These are phyloP conservation scores for Hemibagrus guttatus DNA, from an alignment of 2,797 vertebrate genomes.

Conservation along the genomic window DNA sequence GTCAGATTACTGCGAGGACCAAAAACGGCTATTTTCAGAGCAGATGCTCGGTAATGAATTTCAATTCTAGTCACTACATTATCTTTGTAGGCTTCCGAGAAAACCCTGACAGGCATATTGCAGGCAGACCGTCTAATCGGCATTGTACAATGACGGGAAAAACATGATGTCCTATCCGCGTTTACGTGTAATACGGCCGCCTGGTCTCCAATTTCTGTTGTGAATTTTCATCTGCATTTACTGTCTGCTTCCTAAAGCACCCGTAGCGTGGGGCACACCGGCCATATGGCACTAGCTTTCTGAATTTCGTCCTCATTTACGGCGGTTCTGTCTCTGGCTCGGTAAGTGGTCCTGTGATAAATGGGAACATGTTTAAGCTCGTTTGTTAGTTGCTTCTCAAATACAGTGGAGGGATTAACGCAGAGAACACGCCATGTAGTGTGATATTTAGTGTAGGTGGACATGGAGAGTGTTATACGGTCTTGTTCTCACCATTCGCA, in stretches of 20 bases:
- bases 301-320: background rate
- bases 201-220: constrained; percentile 35
- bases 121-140: background rate
- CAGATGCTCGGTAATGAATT: constrained; percentile 45
- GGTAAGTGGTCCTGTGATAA: background rate
- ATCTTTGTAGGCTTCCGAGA: background rate
- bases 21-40: constrained; percentile 44
- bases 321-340: constrained; percentile 7
- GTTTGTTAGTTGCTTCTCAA: background rate
- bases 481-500: background rate
- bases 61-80: background rate
- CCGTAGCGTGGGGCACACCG: background rate
- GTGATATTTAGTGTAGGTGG: background rate
- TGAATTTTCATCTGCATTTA: constrained; percentile 32
- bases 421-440: background rate
- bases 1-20: constrained; percentile 46
- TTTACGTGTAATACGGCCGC: constrained; percentile 33
- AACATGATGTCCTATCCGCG: constrained; percentile 37
- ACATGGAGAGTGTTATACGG: background rate
- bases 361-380: background rate
- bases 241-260: background rate
- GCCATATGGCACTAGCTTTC: constrained; percentile 17
- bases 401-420: background rate
- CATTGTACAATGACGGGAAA: background rate
- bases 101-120: background rate